A percentile compares a stretch with the other conserved stretches of the same genome.
Conservation (phyloP, 1,140 invertebrate species). For the Platorchestia sp. region DNA sequence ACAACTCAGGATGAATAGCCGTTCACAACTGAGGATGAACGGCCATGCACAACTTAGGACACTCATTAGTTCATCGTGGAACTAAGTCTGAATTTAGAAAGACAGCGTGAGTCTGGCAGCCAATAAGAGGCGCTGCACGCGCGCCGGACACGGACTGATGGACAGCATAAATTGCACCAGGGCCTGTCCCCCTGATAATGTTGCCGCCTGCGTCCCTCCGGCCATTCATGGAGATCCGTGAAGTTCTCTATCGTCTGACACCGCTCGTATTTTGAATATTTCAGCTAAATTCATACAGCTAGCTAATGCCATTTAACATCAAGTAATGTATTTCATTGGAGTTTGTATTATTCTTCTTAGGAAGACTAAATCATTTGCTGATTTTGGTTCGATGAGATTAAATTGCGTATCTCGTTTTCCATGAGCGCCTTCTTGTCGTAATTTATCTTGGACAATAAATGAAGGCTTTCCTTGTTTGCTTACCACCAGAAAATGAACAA, state of each 20-base stretch:
- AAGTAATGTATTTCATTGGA: background rate
- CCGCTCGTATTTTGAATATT: background rate
- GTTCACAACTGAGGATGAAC: background rate
- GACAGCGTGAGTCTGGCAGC: background rate
- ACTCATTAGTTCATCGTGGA: background rate
- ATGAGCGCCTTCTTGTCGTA: background rate
- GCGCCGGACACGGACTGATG: background rate
- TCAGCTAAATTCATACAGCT: background rate
- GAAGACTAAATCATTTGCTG: background rate
- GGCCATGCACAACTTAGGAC: background rate
- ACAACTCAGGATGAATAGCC: background rate
- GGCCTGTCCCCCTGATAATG: background rate
- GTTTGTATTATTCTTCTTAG: no score
- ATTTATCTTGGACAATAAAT: background rate
- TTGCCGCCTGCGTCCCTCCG: background rate
- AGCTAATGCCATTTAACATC: background rate
- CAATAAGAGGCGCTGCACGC: background rate
- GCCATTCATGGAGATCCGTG: background rate
- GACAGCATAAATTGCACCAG: background rate
- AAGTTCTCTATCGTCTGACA: background rate
- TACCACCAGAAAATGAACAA: background rate
- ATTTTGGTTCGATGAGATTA: background rate
- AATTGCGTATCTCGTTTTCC: background rate
- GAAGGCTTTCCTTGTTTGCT: background rate
- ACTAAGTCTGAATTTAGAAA: background rate